Conservation (phyloP, 2,113 vertebrate species). For the Pollimyrus isidori region DNA sequence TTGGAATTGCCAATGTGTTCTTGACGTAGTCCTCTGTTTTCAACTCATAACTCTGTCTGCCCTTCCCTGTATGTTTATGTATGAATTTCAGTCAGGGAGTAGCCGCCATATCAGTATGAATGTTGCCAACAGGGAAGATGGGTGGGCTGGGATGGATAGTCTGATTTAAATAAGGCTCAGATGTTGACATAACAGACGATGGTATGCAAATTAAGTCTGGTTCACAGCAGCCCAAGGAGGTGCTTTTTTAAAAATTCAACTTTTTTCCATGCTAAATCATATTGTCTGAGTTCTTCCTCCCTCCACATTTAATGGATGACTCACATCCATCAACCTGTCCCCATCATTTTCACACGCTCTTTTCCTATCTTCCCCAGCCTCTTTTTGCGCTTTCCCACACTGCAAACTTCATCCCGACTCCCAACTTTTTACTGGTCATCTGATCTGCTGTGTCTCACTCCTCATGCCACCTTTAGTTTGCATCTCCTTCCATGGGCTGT, state of each 20-base stretch:
- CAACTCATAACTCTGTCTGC: neutral
- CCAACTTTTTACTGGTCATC: neutral
- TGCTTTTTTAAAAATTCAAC: neutral
- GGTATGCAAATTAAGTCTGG: neutral
- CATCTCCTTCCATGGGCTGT: neutral
- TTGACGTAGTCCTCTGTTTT: neutral
- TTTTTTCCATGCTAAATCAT: neutral
- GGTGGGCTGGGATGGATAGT: neutral
- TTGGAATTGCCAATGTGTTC: neutral
- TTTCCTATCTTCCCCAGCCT: neutral
- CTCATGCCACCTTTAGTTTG: neutral
- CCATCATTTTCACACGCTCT: neutral
- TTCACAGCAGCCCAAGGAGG: neutral
- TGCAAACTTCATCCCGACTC: neutral
- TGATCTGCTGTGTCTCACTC: neutral
- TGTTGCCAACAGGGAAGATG: conserved; percentile 12
- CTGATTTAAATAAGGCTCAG: conserved; percentile 15
- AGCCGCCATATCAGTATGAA: conserved; percentile 21
- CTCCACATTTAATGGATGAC: neutral
- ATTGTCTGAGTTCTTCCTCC: neutral
- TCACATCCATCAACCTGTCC: neutral
- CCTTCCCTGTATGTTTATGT: conserved; percentile 14
- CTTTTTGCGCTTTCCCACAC: neutral
- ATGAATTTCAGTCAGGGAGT: conserved; percentile 19
- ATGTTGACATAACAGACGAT: conserved; percentile 11